phyloP scores from a whole-genome alignment of 1,140 invertebrate species.

The Drosophila truncata region DNA sequence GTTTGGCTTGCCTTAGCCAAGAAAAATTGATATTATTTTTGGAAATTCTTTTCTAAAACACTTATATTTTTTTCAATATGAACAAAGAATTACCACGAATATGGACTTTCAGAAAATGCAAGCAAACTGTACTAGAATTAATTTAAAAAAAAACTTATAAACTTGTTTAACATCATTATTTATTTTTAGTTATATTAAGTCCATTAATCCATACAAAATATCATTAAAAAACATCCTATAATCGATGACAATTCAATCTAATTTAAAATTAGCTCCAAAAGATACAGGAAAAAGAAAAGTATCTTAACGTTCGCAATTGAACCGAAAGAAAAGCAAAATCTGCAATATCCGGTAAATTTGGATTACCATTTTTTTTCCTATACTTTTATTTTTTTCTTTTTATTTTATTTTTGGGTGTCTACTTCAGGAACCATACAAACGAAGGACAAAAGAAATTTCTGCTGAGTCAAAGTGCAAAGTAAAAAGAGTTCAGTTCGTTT shows the following conservation, averaged over 20 bases:
- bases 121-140: no score
- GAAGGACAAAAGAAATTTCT: slow-evolving; percentile 63
- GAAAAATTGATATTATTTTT: background rate
- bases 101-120: no score
- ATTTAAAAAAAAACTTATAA: no score
- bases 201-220: no score
- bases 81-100: background rate
- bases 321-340: slow-evolving; percentile 52
- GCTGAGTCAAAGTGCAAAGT: slow-evolving; percentile 58
- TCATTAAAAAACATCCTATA: background rate
- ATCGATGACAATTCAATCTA: background rate
- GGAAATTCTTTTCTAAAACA: background rate
- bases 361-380: slow-evolving; percentile 14
- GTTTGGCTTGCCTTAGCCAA: background rate
- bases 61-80: background rate
- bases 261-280: background rate
- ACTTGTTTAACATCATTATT: no score
- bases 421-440: slow-evolving; percentile 8
- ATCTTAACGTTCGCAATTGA: slow-evolving; percentile 21
- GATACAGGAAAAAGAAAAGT: background rate
- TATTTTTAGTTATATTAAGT: no score
- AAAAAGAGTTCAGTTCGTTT: slow-evolving; percentile 49
- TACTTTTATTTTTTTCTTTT: background rate
- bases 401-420: slow-evolving; percentile 7
- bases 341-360: slow-evolving; percentile 68